A percentile compares a stretch with the other conserved stretches of the same genome.
These are phyloP conservation scores for Tragelaphus strepsiceros DNA, from an alignment of 2,113 vertebrate genomes.

Conservation along the genomic window DNA sequence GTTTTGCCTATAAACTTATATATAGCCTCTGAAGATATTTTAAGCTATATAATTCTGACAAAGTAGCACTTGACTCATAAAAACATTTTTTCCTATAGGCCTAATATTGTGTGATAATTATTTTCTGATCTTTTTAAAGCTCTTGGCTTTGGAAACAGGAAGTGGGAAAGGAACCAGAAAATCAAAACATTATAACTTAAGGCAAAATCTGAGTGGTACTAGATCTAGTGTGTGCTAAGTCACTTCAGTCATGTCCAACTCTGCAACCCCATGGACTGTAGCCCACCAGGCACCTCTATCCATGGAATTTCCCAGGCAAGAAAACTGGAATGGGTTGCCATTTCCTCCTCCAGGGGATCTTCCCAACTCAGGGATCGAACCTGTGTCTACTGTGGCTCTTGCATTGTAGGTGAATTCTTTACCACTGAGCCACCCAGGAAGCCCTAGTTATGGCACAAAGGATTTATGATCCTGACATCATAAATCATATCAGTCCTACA, in stretches of 20 bases:
- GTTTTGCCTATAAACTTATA: background rate
- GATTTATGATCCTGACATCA: background rate
- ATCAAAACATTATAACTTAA: slow-evolving; percentile 25
- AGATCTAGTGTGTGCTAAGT: background rate
- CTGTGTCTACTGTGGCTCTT: background rate
- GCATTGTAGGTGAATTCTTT: background rate
- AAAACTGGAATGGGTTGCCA: background rate
- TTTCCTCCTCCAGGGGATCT: background rate
- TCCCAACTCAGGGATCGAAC: background rate
- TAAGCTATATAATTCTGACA: slow-evolving; percentile 26
- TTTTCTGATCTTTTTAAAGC: slow-evolving; percentile 50
- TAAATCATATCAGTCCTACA: background rate
- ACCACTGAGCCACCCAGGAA: background rate
- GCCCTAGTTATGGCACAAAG: background rate
- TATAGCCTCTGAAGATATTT: slow-evolving; percentile 20
- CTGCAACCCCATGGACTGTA: background rate
- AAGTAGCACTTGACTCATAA: slow-evolving; percentile 47
- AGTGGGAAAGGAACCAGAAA: slow-evolving; percentile 36
- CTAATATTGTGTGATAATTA: slow-evolving; percentile 13
- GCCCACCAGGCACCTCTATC: background rate
- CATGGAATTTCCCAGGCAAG: background rate
- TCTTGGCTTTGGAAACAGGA: slow-evolving; percentile 47
- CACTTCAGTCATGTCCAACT: background rate
- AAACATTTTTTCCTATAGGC: slow-evolving; percentile 18
- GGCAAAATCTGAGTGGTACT: background rate